Conservation (phyloP, 2,797 vertebrate genomes). For the Mycteria americana region DNA sequence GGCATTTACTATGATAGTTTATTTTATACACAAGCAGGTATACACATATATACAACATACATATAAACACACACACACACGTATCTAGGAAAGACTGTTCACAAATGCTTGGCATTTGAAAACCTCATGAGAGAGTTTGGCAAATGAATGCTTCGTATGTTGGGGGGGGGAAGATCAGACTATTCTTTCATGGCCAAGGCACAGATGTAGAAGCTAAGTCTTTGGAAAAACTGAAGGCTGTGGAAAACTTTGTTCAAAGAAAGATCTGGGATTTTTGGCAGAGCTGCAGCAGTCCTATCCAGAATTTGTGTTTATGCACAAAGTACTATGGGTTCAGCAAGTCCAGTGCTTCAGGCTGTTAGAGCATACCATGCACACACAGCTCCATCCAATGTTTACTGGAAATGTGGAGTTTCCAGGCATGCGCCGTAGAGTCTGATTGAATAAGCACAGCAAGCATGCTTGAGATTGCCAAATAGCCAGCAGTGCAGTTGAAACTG, state of each 20-base stretch:
- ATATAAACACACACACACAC: background rate
- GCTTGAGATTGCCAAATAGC: background rate
- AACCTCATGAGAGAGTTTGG: background rate
- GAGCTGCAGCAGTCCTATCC: background rate
- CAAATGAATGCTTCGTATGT: background rate
- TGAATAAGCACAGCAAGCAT: background rate
- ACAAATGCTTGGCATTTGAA: background rate
- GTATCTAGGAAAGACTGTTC: background rate
- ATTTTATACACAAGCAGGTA: background rate
- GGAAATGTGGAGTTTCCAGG: background rate
- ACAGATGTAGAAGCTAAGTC: background rate
- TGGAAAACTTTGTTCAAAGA: conserved; percentile 39
- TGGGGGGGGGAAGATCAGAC: background rate
- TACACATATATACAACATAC: background rate
- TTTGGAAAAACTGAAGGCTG: conserved; percentile 40
- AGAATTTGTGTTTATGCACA: conserved; percentile 29
- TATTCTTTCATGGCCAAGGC: background rate
- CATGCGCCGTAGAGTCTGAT: background rate
- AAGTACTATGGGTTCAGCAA: background rate
- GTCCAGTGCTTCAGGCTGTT: background rate
- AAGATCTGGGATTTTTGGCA: background rate
- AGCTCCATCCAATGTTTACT: conserved; percentile 33
- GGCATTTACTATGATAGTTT: background rate
- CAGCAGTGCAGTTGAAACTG: background rate
- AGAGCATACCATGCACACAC: background rate